Evolutionary conservation across 2,113 vertebrate genomes (phyloP).

Genomic region (Myodes glareolus): DNA sequence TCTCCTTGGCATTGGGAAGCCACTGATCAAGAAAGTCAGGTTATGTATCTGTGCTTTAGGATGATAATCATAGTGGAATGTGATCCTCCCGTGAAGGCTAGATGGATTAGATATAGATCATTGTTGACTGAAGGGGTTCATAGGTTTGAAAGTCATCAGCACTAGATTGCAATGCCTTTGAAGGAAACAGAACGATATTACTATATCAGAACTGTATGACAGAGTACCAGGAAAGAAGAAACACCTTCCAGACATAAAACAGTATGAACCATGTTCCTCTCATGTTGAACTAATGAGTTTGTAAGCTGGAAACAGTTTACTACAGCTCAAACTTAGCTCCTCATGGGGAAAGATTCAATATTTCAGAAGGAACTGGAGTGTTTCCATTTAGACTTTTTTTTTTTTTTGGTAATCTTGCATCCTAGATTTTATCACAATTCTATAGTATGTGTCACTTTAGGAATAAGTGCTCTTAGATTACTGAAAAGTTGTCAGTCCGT

Average conservation of each 20-base stretch:
- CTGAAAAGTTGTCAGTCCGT: not conserved
- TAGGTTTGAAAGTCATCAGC: not conserved
- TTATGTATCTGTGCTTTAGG: not conserved
- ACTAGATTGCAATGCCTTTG: not conserved
- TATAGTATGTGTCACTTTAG: not conserved
- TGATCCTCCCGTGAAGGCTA: not conserved
- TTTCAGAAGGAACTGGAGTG: not conserved
- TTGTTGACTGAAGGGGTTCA: not conserved
- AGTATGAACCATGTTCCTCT: not conserved
- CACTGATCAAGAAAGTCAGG: not conserved
- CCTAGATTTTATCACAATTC: not conserved
- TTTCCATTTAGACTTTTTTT: not conserved
- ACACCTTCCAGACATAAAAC: not conserved
- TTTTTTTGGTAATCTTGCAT: not conserved
- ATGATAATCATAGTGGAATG: not conserved
- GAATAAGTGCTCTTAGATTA: not conserved
- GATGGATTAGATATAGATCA: not conserved
- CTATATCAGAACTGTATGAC: not conserved
- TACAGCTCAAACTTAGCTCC: not conserved
- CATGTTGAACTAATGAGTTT: not conserved
- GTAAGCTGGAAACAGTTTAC: not conserved
- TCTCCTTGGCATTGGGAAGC: not conserved
- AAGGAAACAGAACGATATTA: not conserved
- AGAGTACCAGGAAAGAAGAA: not conserved
- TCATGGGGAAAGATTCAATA: not conserved